A percentile compares a stretch with the other conserved stretches of the same genome.
Evolutionary conservation across 2,113 vertebrate species (phyloP).

Genomic region (Festucalex cinctus): DNA sequence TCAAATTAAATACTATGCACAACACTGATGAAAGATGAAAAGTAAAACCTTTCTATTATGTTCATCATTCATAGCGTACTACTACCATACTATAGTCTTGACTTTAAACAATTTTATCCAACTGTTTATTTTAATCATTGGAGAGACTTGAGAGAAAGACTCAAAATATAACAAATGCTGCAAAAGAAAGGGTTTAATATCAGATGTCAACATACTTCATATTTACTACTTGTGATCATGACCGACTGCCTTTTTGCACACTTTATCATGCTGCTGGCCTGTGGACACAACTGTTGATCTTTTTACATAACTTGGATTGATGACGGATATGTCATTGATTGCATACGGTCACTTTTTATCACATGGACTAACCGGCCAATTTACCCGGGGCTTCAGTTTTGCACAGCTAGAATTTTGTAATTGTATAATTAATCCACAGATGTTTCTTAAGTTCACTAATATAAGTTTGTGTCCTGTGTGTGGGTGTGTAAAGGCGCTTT

Average conservation of each 20-base stretch:
- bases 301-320: background rate
- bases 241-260: constrained; percentile 10
- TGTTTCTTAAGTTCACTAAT: background rate
- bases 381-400: constrained; percentile 22
- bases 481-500: constrained; percentile 6
- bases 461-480: constrained; percentile 14
- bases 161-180: background rate
- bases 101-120: background rate
- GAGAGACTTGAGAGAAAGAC: constrained; percentile 1
- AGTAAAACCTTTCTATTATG: background rate
- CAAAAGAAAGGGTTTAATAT: background rate
- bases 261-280: constrained; percentile 13
- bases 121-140: background rate
- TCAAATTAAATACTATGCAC: background rate
- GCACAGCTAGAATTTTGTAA: constrained; percentile 23
- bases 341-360: constrained; percentile 19
- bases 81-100: too few relatives aligned
- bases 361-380: constrained; percentile 9
- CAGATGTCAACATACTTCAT: constrained; percentile 3
- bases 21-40: background rate
- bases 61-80: background rate
- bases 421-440: constrained; percentile 5
- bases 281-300: constrained; percentile 6
- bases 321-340: background rate
- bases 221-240: background rate